Conservation (phyloP, 2,797 vertebrate genomes). For the Vespertilio murinus region DNA sequence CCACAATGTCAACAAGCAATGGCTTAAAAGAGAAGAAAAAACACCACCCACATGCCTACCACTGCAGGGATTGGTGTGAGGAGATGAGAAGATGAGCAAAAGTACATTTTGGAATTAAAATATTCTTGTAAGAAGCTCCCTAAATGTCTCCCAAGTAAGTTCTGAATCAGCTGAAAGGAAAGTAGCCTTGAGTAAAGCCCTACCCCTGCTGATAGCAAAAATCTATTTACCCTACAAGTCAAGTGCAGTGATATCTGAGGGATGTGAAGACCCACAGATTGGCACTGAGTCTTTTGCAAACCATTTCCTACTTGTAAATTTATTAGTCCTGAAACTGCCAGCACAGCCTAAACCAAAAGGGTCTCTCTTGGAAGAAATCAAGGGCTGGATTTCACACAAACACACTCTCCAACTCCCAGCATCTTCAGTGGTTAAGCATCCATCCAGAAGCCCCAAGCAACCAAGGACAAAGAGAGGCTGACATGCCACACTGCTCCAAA, state of each 20-base stretch:
- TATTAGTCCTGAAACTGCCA: background rate
- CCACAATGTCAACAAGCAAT: background rate
- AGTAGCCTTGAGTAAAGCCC: background rate
- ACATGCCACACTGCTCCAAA: rapidly evolving
- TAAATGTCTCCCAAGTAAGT: background rate
- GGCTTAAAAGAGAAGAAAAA: background rate
- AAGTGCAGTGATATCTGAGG: background rate
- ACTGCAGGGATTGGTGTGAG: background rate
- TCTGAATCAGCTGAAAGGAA: background rate
- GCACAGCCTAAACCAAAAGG: background rate
- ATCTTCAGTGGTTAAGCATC: background rate
- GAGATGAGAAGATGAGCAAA: background rate
- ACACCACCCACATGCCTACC: rapidly evolving
- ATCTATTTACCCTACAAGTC: background rate
- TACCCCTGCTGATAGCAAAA: background rate
- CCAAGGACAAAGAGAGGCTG: background rate
- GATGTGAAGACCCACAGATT: background rate
- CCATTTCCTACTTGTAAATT: background rate
- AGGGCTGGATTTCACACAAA: background rate
- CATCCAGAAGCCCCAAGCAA: background rate
- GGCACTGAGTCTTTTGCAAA: background rate
- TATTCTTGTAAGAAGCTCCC: background rate
- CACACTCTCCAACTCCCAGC: no score
- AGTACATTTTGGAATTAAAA: background rate
- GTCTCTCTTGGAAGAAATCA: background rate